Evolutionary conservation across 1,140 invertebrate species (phyloP), one percentile per base, ranked within the genome.

Genomic region (Ctenoplectra terminalis): DNA sequence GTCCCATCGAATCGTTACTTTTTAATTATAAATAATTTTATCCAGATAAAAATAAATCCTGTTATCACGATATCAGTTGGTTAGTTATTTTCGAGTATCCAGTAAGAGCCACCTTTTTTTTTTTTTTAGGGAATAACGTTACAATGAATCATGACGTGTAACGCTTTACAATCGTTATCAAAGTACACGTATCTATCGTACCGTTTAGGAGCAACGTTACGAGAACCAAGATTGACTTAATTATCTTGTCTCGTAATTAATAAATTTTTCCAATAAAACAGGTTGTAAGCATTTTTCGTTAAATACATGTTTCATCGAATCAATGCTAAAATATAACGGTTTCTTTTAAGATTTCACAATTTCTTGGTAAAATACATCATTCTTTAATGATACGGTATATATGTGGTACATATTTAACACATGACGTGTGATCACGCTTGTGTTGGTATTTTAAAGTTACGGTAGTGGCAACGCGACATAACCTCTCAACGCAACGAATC

Each of bases 381-480:
- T 43, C 6, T 7, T 73, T 52, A 52, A 43, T 60, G 66, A 78
- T 70, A 34, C 23, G 20, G 26, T 26, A 37, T 71, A 61, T 56
- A 34, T 17, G 17, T 58, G 26, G 17, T 37, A 50, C 40, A 46
- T 29, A 31, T 37, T 48, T 50, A 48, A 63, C 7, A 31, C 37
- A 31, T 66, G 37, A 54, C 26, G 29, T 67, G 8, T 11, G 8
- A 26, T 40, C 34, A 73, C 15, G 26, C n/a, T 58, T 43, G 52
- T n/a, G 52, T 34, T 82, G 77, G 86, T 87, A 74, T 48, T 84
- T 87, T 87, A 43, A 72, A 48, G 77, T 78, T 78, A 43, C 72
- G 37, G 48, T 86, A 77, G 84, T 87, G 86, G 86, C 77, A 87
- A 43, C 73, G 40, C 72, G 73, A 87, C 84, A 87, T 87, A 87